phyloP scores from a whole-genome alignment of 2,113 vertebrate species.

The Hemibagrus wyckioides region DNA sequence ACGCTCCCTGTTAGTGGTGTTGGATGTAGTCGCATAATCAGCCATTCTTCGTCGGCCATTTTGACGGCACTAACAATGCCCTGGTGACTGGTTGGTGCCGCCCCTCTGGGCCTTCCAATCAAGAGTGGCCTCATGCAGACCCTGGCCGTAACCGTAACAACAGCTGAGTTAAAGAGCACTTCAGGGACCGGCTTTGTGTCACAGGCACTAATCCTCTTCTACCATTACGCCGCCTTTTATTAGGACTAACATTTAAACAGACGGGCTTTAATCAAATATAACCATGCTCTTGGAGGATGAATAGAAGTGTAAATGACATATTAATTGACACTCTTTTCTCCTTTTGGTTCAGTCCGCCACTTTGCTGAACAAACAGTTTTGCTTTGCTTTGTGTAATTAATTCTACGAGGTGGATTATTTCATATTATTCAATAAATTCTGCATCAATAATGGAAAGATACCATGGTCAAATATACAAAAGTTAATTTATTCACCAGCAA shows the following conservation, averaged over 20 bases:
- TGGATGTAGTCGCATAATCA: constrained; percentile 90
- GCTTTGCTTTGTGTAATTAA: constrained; percentile 58
- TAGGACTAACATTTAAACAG: constrained; percentile 68
- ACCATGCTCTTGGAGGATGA: constrained; percentile 51
- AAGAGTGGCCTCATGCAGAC: constrained; percentile 79
- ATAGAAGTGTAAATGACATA: constrained; percentile 52
- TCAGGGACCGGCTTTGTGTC: constrained; percentile 76
- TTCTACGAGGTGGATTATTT: constrained; percentile 59
- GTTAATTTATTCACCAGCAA: constrained; percentile 61
- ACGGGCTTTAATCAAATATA: constrained; percentile 56
- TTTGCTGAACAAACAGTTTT: constrained; percentile 55
- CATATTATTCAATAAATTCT: constrained; percentile 49
- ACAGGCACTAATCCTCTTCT: constrained; percentile 74
- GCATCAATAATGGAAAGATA: constrained; percentile 64
- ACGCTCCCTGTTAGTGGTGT: constrained; percentile 90
- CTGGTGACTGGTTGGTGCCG: constrained; percentile 78
- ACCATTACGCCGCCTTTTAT: constrained; percentile 70
- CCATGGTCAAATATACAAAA: constrained; percentile 57
- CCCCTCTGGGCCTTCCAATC: constrained; percentile 79
- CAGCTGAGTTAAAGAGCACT: constrained; percentile 73
- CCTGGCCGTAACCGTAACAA: constrained; percentile 75
- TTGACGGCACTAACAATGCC: constrained; percentile 88
- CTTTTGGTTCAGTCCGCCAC: not conserved
- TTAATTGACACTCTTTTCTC: constrained; percentile 51
- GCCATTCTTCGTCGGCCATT: constrained; percentile 89